Base-by-base conservation (phyloP, 2,113 vertebrate species). In the Aptenodytes forsteri region DNA sequence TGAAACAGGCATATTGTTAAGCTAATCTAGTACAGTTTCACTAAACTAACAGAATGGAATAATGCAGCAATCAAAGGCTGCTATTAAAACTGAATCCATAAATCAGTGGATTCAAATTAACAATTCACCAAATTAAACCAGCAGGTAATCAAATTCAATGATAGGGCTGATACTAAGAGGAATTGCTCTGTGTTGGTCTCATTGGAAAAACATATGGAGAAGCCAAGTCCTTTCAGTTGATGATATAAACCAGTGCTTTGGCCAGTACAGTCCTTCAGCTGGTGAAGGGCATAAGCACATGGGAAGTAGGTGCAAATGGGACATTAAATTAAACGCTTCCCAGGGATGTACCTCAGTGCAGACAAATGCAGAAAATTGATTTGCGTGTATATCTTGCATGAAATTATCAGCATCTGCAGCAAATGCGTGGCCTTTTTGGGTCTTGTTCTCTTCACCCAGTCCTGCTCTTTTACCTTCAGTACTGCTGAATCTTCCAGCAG, bases 61-160 rank as follows among this genome's bases (percentile, higher is more conserved):
- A 91, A 86, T 79, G 66, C 55, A 47, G 62, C 76, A 70, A 69
- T 89, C 80, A 83, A 54, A 82, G 65, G 42, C 80, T 93, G 87
- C 66, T 73, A 8, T 83, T 85, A 78, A 66, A 93, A 52, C 55
- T 30, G 71, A 83, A 56, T 42, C 66, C 56, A 66, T 89, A 83
- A 89, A 71, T 93, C 61, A n/a, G 76, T 56, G 66, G 34, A 85
- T 86, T 88, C 83, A 86, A 72, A 90, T 93, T 84, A 93, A 93
- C 73, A 62, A 22, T 81, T 96, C 36, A 9, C 79, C 69, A 77
- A 56, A 84, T 94, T 90, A 93, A 93, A 87, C 62, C 59, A 78
- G 38, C 49, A 91, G 87, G 55, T 91, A 89, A 91, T 88, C 71
- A 59, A 79, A 86, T 83, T 52, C 59, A 30, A 0, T 47, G 50